Evolutionary conservation across 37 sponge, comb jelly and placozoan genomes (phyloP).

Genomic region (Chondrosia reniformis): DNA sequence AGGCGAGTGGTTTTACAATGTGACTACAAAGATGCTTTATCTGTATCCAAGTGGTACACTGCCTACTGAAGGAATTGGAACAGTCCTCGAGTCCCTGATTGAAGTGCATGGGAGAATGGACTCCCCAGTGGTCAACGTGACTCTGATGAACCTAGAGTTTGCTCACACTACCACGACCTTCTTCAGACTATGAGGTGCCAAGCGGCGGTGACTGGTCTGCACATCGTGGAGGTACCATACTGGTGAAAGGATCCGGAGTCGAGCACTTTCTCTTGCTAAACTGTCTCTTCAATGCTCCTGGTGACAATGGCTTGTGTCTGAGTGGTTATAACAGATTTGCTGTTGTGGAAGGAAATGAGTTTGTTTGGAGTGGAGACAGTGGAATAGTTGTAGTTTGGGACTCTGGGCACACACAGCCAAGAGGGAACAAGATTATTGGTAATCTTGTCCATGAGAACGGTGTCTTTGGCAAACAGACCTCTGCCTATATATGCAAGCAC

Average conservation of each 20-base stretch:
- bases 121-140: conserved; percentile 21
- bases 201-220: conserved; percentile 59
- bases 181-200: conserved; percentile 49
- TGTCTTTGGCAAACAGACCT: conserved; percentile 54
- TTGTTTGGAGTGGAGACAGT: conserved; percentile 58
- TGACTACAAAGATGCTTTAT: conserved; percentile 19
- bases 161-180: conserved; percentile 53
- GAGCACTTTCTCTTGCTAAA: conserved; percentile 14
- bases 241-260: conserved; percentile 39
- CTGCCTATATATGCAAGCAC: conserved; percentile 34
- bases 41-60: conserved; percentile 38
- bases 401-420: conserved; percentile 36
- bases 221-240: conserved; percentile 43
- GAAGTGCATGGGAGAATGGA: conserved; percentile 5
- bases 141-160: conserved; percentile 29
- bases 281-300: conserved; percentile 45
- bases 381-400: conserved; percentile 57
- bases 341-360: conserved; percentile 41
- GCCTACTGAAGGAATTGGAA: conserved; percentile 30
- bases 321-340: conserved; percentile 41
- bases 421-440: conserved; percentile 21
- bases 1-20: conserved; percentile 56
- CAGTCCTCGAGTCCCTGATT: conserved; percentile 14
- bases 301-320: conserved; percentile 48
- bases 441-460: conserved; percentile 63